A percentile compares a stretch with the other conserved stretches of the same genome.
Conservation (phyloP, 2,797 vertebrate genomes). For the Pangasius macronema region DNA sequence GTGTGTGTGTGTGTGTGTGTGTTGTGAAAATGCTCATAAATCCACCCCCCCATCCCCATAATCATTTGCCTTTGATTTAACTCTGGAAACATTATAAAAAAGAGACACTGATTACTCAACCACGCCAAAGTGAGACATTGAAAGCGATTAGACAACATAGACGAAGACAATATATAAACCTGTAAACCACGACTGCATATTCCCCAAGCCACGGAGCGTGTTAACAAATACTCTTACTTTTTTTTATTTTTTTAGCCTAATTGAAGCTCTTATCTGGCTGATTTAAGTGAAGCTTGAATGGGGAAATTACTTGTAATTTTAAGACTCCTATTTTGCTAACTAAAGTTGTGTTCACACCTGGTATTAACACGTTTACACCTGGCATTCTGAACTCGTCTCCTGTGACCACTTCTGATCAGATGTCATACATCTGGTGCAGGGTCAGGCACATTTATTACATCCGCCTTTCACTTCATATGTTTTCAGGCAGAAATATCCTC, state of each 20-base stretch:
- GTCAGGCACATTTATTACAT: background rate
- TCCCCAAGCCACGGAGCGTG: background rate
- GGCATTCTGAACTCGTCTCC: background rate
- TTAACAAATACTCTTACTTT: background rate
- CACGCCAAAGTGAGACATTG: no score
- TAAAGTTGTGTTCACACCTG: background rate
- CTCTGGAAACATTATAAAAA: background rate
- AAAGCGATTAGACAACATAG: no score
- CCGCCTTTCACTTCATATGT: background rate
- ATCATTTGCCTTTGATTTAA: background rate
- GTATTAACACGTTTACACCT: background rate
- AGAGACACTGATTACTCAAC: background rate
- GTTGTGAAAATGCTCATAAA: background rate
- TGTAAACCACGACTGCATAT: no score
- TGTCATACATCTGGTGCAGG: background rate
- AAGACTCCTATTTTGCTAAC: background rate
- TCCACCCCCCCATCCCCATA: background rate
- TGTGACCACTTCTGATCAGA: background rate
- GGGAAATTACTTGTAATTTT: background rate
- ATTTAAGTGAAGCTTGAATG: background rate
- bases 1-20: background rate
- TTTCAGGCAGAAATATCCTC: background rate
- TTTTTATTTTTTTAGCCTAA: background rate
- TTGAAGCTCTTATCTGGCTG: background rate
- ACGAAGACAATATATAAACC: no score